phyloP scores from a whole-genome alignment of 2,888 invertebrate species.

The Penaeus monodon region DNA sequence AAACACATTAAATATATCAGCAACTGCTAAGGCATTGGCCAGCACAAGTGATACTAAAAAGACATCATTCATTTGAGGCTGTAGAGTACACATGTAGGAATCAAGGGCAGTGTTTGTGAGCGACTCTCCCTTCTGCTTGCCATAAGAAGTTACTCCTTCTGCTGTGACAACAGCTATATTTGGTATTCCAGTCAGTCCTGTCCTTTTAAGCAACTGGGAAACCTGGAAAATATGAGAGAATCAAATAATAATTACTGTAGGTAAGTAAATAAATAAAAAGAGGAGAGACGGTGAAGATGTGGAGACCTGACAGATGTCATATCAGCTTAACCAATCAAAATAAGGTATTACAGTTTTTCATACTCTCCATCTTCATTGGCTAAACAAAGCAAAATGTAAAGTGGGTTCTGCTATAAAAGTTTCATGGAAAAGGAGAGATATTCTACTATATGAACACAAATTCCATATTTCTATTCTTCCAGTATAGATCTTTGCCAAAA shows the following conservation, averaged over 20 bases:
- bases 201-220: conserved; percentile 65
- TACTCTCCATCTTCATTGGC: too few species aligned
- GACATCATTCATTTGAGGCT: conserved; percentile 73
- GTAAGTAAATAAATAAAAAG: not conserved
- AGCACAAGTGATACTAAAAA: conserved; percentile 71
- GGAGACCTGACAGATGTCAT: too few species aligned
- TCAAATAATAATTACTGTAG: not conserved
- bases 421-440: too few species aligned
- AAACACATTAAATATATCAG: conserved; percentile 69
- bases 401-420: too few species aligned
- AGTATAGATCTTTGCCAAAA: too few species aligned
- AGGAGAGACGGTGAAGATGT: too few species aligned
- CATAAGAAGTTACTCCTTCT: conserved; percentile 70
- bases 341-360: too few species aligned
- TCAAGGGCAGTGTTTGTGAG: conserved; percentile 71
- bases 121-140: conserved; percentile 70
- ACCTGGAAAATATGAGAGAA: conserved; percentile 66
- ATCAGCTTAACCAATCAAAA: too few species aligned
- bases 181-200: conserved; percentile 66
- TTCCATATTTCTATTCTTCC: too few species aligned
- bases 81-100: conserved; percentile 70
- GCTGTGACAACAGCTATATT: conserved; percentile 71
- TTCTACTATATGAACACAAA: too few species aligned
- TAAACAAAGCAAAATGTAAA: too few species aligned
- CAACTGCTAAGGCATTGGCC: conserved; percentile 71